Evolutionary conservation across 1,140 invertebrate species (phyloP).

Genomic region (Drosophila carrolli): DNA sequence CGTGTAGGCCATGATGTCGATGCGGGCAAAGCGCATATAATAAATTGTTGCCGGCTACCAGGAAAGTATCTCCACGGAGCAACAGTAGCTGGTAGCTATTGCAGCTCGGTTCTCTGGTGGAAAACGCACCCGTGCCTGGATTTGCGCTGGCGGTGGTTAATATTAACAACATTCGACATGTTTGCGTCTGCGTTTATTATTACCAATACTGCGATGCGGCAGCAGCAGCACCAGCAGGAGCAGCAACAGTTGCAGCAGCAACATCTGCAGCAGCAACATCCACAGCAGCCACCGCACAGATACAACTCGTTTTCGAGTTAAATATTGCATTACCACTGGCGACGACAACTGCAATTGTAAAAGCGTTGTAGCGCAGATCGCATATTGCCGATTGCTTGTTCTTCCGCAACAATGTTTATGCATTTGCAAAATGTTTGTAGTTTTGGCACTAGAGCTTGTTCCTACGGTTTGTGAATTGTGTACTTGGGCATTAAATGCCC

Average conservation of each 20-base stretch:
- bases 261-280: slow-evolving; percentile 20
- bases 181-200: slow-evolving; percentile 70
- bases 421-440: slow-evolving; percentile 46
- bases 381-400: slow-evolving; percentile 35
- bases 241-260: slow-evolving; percentile 13
- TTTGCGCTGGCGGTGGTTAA: slow-evolving; percentile 51
- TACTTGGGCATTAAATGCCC: slow-evolving; percentile 26
- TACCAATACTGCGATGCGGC: slow-evolving; percentile 44
- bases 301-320: slow-evolving; percentile 48
- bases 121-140: slow-evolving; percentile 32
- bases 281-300: slow-evolving; percentile 30
- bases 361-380: slow-evolving; percentile 44
- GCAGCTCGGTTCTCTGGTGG: slow-evolving; percentile 19
- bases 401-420: slow-evolving; percentile 39
- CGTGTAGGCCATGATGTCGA: slow-evolving; percentile 73
- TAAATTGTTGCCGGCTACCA: slow-evolving; percentile 76
- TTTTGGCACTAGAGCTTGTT: slow-evolving; percentile 21
- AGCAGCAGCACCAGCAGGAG: slow-evolving; percentile 4
- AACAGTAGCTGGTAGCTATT: slow-evolving; percentile 27
- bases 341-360: slow-evolving; percentile 50
- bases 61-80: slow-evolving; percentile 31
- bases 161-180: slow-evolving; percentile 72
- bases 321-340: slow-evolving; percentile 57
- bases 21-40: slow-evolving; percentile 74
- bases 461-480: slow-evolving; percentile 9